A percentile compares a stretch with the other conserved stretches of the same genome.
phyloP scores from a whole-genome alignment of 2,113 vertebrate species.

The Scalopus aquaticus region DNA sequence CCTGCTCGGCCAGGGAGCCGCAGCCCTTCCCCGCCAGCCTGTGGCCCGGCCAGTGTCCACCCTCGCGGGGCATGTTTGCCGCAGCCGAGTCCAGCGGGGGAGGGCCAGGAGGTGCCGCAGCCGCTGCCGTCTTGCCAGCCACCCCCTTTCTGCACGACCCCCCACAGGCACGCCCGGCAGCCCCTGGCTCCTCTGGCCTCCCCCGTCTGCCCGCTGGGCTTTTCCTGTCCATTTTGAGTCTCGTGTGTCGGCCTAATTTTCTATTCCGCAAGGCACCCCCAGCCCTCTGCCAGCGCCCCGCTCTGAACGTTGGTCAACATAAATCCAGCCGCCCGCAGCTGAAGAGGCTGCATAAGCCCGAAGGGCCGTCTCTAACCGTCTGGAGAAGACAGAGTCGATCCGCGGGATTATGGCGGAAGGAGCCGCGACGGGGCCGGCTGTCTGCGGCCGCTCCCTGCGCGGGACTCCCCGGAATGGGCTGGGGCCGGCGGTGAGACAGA shows the following conservation, averaged over 20 bases:
- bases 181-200: neutral
- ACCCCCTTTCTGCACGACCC: too few species aligned
- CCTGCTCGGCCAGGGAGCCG: too few species aligned
- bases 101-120: too few species aligned
- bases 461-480: too few species aligned
- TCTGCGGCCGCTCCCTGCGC: too few species aligned
- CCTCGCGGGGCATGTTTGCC: neutral
- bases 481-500: too few species aligned
- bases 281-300: neutral
- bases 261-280: neutral
- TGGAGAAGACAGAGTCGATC: neutral
- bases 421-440: too few species aligned
- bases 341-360: neutral
- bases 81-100: neutral
- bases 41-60: too few species aligned
- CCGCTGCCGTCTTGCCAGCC: too few species aligned
- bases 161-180: too few species aligned
- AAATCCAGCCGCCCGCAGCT: neutral
- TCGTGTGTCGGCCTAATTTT: neutral
- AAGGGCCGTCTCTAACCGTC: neutral
- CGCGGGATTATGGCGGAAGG: too few species aligned
- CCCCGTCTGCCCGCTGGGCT: fast-evolving
- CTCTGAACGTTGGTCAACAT: neutral
- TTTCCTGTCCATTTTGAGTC: neutral
- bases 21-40: too few species aligned